Base-by-base conservation (phyloP, 1,140 invertebrate species). In the Adoxophyes honmai region DNA sequence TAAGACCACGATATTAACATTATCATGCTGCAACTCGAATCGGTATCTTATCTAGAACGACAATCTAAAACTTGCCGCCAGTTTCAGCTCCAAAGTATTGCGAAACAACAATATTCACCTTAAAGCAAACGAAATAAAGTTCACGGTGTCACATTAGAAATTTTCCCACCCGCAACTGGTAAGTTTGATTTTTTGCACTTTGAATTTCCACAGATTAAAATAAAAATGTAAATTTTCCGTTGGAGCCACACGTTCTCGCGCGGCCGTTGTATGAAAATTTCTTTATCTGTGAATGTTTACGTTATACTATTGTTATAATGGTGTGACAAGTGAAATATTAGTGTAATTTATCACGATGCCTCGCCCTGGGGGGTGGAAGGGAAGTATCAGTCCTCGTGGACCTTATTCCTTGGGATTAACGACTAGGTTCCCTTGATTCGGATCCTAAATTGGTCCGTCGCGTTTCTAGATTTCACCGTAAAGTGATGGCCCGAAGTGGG, bases 311-410 rank as follows among this genome's bases (percentile, higher is more conserved):
- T 48, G 21, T 48, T 48, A 48, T 48, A 33, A 48, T 48, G 21
- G 42, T 48, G 42, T 48, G 42, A 11, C 42, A 48, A 48, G 42
- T 48, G 42, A 48, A 48, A 48, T 48, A 48, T 48, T 48, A 18
- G 42, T 48, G 42, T 48, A 48, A 48, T 48, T 48, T 48, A 48
- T 48, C 42, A 48, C 14, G 42, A 48, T 48, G 42, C 42, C 42
- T 48, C 42, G n/a, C 42, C 42, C 18, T 21, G 21, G 42, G 42
- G 21, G 42, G 42, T 21, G 21, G 21, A 28, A 6, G 21, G 21
- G 6, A 6, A 6, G 6, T 28, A 28, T 28, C 42, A 14, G 42
- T 48, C 14, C 1, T 11, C 42, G 11, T 33, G n/a, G 2, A 33
- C 15, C 18, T 48, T 33, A 11, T 28, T 2, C 11, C 18, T 11